phyloP scores from a whole-genome alignment of 2,113 vertebrate genomes.

The Alouatta palliata region DNA sequence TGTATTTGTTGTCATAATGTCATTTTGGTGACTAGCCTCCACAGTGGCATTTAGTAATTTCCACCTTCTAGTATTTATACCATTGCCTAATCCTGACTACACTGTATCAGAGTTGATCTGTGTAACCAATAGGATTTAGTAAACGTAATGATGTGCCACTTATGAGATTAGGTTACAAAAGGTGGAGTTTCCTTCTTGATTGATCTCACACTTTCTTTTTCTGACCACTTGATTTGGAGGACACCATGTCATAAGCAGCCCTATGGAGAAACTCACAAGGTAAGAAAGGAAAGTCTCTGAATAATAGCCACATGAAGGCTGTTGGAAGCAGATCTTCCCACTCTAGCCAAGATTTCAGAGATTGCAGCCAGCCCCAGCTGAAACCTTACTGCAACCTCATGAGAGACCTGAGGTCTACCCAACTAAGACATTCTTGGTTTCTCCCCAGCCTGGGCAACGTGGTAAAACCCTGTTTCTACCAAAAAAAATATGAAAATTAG shows the following conservation, averaged over 20 bases:
- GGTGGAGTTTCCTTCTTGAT: background rate
- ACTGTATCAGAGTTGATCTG: background rate
- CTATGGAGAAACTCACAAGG: background rate
- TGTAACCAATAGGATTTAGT: background rate
- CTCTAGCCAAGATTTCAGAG: background rate
- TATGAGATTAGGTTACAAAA: slow-evolving; percentile 2
- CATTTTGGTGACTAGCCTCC: background rate
- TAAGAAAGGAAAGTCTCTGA: background rate
- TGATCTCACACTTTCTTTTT: background rate
- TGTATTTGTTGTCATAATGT: background rate
- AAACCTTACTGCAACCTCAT: background rate
- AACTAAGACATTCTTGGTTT: background rate
- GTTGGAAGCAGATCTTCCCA: background rate
- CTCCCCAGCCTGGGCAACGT: background rate
- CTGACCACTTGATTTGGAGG: background rate
- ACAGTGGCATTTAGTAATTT: background rate
- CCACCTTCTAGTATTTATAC: background rate
- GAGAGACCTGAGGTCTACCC: background rate
- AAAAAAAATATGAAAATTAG: too few species aligned
- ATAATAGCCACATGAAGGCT: background rate
- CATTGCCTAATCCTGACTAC: background rate
- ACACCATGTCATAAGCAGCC: background rate
- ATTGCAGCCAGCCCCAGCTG: background rate
- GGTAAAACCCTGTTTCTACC: too few species aligned
- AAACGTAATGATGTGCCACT: background rate